Evolutionary conservation across 2,113 vertebrate species (phyloP), one percentile per base, ranked within the genome.

Genomic region (Edolisoma coerulescens): DNA sequence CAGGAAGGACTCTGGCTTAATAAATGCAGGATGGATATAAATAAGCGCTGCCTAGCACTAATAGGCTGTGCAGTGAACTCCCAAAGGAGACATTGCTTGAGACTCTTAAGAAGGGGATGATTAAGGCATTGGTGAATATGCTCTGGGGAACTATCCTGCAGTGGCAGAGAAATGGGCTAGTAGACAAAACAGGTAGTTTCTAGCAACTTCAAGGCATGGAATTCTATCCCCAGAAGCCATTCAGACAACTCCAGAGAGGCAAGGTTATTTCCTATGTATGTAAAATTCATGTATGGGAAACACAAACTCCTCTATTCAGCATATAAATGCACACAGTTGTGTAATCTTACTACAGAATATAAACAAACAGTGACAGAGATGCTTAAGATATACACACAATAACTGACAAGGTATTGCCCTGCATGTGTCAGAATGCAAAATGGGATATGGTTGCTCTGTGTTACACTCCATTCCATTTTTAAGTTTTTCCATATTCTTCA

Each of bases 311-410:
- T 78, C 60, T 95, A 57, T 87, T 90, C 93, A 90, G 83, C 83
- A 96, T 81, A 94, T 42, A 87, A 93, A 93, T 87, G 79, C 54
- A 89, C 76, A 39, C 4, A 39, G 73, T 60, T 84, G 85, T 96
- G 76, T 89, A 84, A 94, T 95, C 80, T 92, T 94, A 87, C 84
- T 95, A 59, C n/a, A 61, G 73, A 84, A 64, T 84, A 65, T 64
- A 90, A 93, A 93, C 81, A 95, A 97, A 90, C 73, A 95, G 69
- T 82, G 88, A 78, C 90, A 96, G 73, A 90, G 71, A 92, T 89
- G 79, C 85, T 93, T 78, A 90, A 87, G 86, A 64, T 74, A 64
- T 16, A 89, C 52, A 78, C 68, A 45, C 37, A 81, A 45, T 27
- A 71, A 76, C 47, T 82, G 88, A 59, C 86, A 90, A 81, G 44